A percentile compares a stretch with the other conserved stretches of the same genome.
phyloP scores from a whole-genome alignment of 2,888 invertebrate genomes.

The Melieria crassipennis region DNA sequence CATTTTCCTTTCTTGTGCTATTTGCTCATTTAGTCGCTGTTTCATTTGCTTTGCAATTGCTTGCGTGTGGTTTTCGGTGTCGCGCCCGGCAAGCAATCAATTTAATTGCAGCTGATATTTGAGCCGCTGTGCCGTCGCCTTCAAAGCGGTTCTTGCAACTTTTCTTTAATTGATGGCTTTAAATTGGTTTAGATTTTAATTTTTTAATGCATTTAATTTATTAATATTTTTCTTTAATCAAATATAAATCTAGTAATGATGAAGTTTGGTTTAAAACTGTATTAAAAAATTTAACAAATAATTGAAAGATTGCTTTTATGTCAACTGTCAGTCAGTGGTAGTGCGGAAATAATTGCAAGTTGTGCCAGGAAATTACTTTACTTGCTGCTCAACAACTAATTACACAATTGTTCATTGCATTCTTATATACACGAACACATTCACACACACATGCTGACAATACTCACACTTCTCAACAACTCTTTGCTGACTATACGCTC shows the following conservation, averaged over 20 bases:
- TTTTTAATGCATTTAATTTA: background rate
- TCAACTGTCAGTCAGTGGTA: too few species aligned
- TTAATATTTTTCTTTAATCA: background rate
- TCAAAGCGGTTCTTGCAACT: background rate
- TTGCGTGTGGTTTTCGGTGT: constrained; percentile 1
- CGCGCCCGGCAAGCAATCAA: constrained; percentile 36
- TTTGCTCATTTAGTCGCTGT: background rate
- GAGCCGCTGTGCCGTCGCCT: constrained; percentile 17
- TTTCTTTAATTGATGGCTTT: background rate
- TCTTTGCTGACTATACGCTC: too few species aligned
- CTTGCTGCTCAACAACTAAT: background rate
- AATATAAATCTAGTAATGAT: too few species aligned
- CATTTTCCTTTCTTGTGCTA: background rate
- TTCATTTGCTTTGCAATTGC: constrained; percentile 3
- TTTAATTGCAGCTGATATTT: constrained; percentile 42
- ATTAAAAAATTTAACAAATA: too few species aligned
- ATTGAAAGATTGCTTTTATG: too few species aligned
- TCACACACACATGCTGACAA: too few species aligned
- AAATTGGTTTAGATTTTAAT: background rate
- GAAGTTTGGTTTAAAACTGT: too few species aligned
- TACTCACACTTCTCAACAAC: too few species aligned
- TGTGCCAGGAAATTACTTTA: background rate
- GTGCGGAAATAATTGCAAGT: background rate
- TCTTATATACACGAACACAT: too few species aligned
- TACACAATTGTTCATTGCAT: background rate